Percentiles rank a stretch among this genome's conserved stretches.
Evolutionary conservation across 2,113 vertebrate genomes (phyloP).

Genomic region (Miniopterus natalensis): DNA sequence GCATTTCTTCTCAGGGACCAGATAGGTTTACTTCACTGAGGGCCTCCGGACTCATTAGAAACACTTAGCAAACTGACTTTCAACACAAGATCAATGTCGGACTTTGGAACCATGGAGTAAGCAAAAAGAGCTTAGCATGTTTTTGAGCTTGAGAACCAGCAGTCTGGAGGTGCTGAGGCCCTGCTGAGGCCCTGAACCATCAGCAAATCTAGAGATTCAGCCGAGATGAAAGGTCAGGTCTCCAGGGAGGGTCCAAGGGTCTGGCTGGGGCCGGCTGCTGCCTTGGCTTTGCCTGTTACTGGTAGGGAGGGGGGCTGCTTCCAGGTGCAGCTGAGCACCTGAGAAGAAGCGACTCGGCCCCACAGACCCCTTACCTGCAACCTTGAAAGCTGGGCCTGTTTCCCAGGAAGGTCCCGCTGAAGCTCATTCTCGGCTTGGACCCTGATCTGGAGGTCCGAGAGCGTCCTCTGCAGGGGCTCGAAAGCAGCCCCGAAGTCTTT

Average conservation of each 20-base stretch:
- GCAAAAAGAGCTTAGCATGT: neutral
- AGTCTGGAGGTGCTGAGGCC: neutral
- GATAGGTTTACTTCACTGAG: neutral
- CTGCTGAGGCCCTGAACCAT: neutral
- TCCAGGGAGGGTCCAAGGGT: rapidly evolving
- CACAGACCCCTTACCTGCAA: slow-evolving; percentile 89
- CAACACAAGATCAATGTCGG: neutral
- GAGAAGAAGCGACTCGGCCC: rapidly evolving
- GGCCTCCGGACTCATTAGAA: neutral
- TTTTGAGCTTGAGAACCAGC: neutral
- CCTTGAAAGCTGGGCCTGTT: slow-evolving; percentile 92
- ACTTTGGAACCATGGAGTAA: neutral
- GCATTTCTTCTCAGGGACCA: neutral
- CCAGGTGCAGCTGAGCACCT: rapidly evolving
- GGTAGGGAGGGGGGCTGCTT: neutral
- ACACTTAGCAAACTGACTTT: neutral
- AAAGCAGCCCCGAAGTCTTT: slow-evolving; percentile 91
- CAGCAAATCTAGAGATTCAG: neutral
- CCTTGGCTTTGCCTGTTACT: neutral
- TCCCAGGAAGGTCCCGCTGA: slow-evolving; percentile 91
- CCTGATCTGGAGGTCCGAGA: slow-evolving; percentile 86
- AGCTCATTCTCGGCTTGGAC: slow-evolving; percentile 85
- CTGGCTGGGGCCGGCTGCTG: rapidly evolving
- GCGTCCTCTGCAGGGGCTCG: slow-evolving; percentile 86
- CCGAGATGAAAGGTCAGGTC: rapidly evolving